Evolutionary conservation across 1,140 invertebrate genomes (phyloP), one percentile per base, ranked within the genome.

Genomic region (Tribolium castaneum): DNA sequence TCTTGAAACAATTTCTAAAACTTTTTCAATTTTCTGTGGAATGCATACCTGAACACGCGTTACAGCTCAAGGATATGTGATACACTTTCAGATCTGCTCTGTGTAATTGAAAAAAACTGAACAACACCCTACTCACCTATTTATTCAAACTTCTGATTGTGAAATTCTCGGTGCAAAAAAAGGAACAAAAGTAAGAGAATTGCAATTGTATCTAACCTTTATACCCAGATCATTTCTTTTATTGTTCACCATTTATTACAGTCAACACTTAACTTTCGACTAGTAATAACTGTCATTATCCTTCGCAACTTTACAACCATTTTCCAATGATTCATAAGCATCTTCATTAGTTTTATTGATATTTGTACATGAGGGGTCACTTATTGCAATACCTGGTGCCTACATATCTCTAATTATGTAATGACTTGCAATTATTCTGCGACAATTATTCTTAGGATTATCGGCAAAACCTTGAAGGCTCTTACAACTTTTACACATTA

Each of bases 181-280:
- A 35, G 10, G 10, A 66, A 66, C 25, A 35, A 35, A 66, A 66
- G 7, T 10, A 62, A 12, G 30, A 12, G 6, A 66, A 66, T 35
- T 10, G 2, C 7, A 9, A 66, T 66, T 13, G 59, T 14, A 10
- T n/a, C 34, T 66, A 66, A 66, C 30, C 59, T 66, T 66, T 66
- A 66, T 30, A 35, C 12, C 1, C 5, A 12, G 59, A 39, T 66
- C 25, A 35, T 35, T 66, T 66, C 59, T 22, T 59, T 66, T 66
- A 66, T 35, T 66, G 25, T 66, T 35, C n/a, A 14, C 12, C 59
- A 66, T 66, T 66, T 66, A 35, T 66, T 59, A 59, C 6, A 59
- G 6, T 59, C 54, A 59, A 30, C 54, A 59, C 54, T 22, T 35
- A 35, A 35, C 59, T 66, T 66, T 66, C 59, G 34, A 35, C n/a